These are phyloP conservation scores for Drosophila buzzatii DNA, from an alignment of 2,888 invertebrate genomes.

Conservation along the genomic window DNA sequence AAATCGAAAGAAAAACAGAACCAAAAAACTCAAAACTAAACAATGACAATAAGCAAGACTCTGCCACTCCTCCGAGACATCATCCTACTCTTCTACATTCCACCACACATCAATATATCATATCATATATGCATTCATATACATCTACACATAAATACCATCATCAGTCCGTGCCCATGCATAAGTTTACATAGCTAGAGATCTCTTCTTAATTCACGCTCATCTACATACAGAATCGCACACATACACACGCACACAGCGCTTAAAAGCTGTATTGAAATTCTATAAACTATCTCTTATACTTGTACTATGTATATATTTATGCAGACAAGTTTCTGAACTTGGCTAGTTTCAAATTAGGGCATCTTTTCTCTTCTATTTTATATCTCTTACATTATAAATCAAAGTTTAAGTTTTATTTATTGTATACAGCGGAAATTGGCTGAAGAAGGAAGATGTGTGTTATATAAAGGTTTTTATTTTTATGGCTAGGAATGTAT, in stretches of 20 bases:
- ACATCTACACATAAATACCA: conserved; percentile 1
- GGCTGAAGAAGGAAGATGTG: background rate
- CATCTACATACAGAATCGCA: background rate
- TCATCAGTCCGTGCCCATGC: conserved; percentile 13
- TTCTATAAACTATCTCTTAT: background rate
- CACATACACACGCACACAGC: conserved; percentile 2
- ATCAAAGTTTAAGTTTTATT: background rate
- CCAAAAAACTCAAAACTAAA: conserved; percentile 9
- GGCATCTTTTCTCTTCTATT: background rate
- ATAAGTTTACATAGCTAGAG: conserved; percentile 1
- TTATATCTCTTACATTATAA: background rate
- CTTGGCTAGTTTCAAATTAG: background rate
- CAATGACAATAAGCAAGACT: conserved; percentile 49
- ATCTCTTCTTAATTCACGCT: conserved; percentile 2
- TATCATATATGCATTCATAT: conserved; percentile 1
- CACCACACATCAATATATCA: conserved; percentile 5
- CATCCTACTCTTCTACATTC: conserved; percentile 12
- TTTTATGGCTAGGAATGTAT: background rate
- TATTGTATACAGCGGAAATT: background rate
- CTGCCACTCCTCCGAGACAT: conserved; percentile 35
- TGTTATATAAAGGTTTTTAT: too few species aligned
- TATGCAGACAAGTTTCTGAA: background rate
- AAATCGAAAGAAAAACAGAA: conserved; percentile 9
- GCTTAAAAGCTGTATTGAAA: background rate
- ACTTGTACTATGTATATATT: background rate